phyloP scores from a whole-genome alignment of 2,797 vertebrate genomes.

The Galago senegalensis region DNA sequence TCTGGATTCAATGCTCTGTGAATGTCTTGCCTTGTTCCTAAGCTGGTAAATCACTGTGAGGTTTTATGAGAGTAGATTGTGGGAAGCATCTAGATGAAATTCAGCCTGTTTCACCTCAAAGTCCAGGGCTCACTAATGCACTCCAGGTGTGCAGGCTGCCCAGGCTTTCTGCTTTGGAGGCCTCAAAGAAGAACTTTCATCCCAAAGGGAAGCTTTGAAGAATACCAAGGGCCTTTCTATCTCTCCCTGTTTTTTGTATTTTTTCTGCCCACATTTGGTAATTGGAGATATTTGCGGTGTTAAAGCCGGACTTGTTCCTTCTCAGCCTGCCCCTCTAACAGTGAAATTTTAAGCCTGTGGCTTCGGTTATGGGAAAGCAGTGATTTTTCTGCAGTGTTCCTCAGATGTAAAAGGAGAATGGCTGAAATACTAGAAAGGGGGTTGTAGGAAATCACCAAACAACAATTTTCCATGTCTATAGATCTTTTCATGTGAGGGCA shows the following conservation, averaged over 20 bases:
- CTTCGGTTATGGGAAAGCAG: constrained; percentile 66
- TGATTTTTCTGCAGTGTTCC: constrained; percentile 73
- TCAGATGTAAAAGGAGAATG: constrained; percentile 77
- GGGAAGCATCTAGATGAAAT: constrained; percentile 79
- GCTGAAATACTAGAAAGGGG: constrained; percentile 83
- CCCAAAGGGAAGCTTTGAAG: constrained; percentile 77
- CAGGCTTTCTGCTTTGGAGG: constrained; percentile 72
- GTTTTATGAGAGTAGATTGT: constrained; percentile 77
- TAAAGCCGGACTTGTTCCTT: constrained; percentile 82
- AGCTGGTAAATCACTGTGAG: constrained; percentile 76
- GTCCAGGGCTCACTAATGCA: constrained; percentile 78
- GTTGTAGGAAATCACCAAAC: constrained; percentile 80
- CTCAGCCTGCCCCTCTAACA: constrained; percentile 65
- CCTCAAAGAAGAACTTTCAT: constrained; percentile 82
- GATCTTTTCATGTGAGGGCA: constrained; percentile 81
- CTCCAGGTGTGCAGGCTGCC: constrained; percentile 80
- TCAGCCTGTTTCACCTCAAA: constrained; percentile 76
- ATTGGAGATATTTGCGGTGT: constrained; percentile 82
- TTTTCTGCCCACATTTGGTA: constrained; percentile 78
- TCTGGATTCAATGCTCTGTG: constrained; percentile 73
- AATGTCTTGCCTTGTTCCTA: constrained; percentile 64
- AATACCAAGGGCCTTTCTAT: constrained; percentile 73
- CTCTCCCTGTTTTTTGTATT: constrained; percentile 69
- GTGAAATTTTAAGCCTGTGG: constrained; percentile 83
- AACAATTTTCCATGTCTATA: constrained; percentile 79